Evolutionary conservation across 2,797 vertebrate genomes (phyloP), one percentile per base, ranked within the genome.

Genomic region (Enteromius anoplus): DNA sequence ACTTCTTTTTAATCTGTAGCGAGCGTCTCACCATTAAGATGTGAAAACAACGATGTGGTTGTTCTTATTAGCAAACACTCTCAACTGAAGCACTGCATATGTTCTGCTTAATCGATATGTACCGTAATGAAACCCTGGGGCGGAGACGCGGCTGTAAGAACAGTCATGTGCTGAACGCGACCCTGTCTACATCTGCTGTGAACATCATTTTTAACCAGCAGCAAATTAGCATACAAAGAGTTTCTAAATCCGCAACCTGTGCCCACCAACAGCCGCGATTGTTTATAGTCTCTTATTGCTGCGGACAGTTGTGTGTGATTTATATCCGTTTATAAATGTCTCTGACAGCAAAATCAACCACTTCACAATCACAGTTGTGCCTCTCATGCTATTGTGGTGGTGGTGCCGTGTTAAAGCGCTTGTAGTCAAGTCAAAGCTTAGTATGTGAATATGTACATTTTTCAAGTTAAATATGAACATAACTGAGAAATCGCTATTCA

Each of bases 201-300:
- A 84, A 83, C 72, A 70, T 84, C 62, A 55, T 84, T 73, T 81
- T 77, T 88, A 84, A 64, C 77, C 77, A 55, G 66, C 60, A 53
- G 64, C 84, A 82, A 70, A 78, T 86, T 79, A 58, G 76, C 87
- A 78, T 78, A 82, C 86, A 81, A 78, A 84, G 86, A 42, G 58
- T 79, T 86, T 83, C 71, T 64, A 80, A 75, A 83, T 66, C 75
- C 40, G 73, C 53, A 77, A 78, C 51, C 77, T 82, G 68, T 75
- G 75, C 64, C 76, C 75, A 45, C 62, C 37, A 60, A 80, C 47
- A 49, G 19, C 40, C 12, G 80, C 76, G 71, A 85, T 87, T 85
- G 87, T 89, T 87, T 78, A 84, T 40, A 7, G 23, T 66, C 26
- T 86, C 19, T 78, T 65, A 78, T 66, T 75, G 34, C 64, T 26